Evolutionary conservation across 2,113 vertebrate species (phyloP).

Genomic region (Clarias batrachus): DNA sequence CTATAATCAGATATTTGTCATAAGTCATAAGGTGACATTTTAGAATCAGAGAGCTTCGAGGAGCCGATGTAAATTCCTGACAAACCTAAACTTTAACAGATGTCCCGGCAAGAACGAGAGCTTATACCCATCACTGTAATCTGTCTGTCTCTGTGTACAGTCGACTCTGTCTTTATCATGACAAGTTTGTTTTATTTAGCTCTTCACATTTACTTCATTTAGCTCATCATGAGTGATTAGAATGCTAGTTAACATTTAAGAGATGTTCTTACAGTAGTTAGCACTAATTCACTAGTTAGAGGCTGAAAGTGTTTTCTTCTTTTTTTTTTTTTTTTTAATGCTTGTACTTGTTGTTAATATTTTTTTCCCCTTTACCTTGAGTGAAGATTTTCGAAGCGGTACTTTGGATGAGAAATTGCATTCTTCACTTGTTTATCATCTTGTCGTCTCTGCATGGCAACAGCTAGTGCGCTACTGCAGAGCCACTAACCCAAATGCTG

Average conservation of each 20-base stretch:
- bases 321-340: not conserved
- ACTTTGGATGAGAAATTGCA: not conserved
- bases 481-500: not conserved
- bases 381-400: not conserved
- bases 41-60: not conserved
- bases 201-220: not conserved
- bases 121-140: not conserved
- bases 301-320: not conserved
- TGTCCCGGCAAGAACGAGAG: not conserved
- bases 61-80: not conserved
- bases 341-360: not conserved
- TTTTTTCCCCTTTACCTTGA: not conserved
- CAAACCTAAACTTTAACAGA: not conserved
- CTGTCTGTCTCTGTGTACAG: not conserved
- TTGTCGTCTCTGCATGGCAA: not conserved
- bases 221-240: not conserved
- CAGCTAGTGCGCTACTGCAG: not conserved
- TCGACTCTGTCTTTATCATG: not conserved
- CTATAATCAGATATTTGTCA: not conserved
- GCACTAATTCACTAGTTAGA: not conserved
- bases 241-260: not conserved
- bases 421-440: not conserved
- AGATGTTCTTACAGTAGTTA: not conserved
- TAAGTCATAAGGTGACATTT: not conserved
- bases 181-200: not conserved